These are phyloP conservation scores for Meteorus sp. DNA, from an alignment of 1,140 invertebrate species.

Conservation along the genomic window DNA sequence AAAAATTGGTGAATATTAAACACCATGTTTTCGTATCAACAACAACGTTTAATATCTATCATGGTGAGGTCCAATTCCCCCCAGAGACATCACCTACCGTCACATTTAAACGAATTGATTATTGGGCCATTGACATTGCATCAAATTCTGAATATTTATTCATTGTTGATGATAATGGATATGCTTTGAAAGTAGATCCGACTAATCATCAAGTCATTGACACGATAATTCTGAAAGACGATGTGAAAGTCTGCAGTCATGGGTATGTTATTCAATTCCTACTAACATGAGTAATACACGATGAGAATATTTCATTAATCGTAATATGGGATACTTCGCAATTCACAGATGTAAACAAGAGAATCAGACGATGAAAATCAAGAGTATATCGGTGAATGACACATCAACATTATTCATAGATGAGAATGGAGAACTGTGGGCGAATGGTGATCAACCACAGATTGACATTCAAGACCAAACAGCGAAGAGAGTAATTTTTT, in stretches of 20 bases:
- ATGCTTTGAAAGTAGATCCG: constrained; percentile 63
- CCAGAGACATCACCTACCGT: not conserved
- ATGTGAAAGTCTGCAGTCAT: constrained; percentile 65
- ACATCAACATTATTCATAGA: constrained; percentile 68
- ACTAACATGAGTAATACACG: not conserved
- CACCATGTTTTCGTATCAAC: constrained; percentile 49
- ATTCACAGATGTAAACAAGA: constrained; percentile 59
- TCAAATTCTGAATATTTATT: constrained; percentile 64
- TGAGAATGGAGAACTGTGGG: constrained; percentile 73
- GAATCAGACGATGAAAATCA: constrained; percentile 65
- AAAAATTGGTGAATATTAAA: constrained; percentile 43
- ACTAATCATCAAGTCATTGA: constrained; percentile 60
- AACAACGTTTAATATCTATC: constrained; percentile 45
- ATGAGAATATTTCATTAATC: not conserved
- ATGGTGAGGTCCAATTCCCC: constrained; percentile 37
- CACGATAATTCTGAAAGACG: constrained; percentile 67
- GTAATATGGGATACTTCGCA: constrained; percentile 4
- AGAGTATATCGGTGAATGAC: constrained; percentile 64
- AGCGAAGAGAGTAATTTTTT: constrained; percentile 70
- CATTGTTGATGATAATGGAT: constrained; percentile 65
- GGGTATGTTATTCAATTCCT: constrained; percentile 48
- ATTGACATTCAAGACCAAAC: constrained; percentile 64
- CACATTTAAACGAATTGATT: constrained; percentile 34
- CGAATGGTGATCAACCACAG: constrained; percentile 71
- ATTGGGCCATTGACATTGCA: constrained; percentile 64